Evolutionary conservation across 1,140 invertebrate species (phyloP), one percentile per base, ranked within the genome.

Genomic region (Drosophila serrata): DNA sequence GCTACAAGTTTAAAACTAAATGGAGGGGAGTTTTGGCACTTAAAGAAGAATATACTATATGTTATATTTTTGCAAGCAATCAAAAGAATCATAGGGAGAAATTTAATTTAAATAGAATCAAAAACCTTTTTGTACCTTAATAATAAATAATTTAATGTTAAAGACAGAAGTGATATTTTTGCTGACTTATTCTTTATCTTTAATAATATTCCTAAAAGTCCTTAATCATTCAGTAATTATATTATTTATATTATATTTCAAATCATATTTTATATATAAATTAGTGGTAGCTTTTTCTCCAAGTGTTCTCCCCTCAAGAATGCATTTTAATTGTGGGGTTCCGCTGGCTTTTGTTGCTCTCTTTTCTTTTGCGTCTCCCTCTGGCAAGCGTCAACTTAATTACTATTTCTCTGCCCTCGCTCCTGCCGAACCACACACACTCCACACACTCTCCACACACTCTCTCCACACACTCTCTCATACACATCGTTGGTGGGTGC

Each of bases 301-400:
- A 3, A 40, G 43, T 72, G 53, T 29, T 37, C 5, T 33, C 22
- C n/a, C 17, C 42, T 24, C 42, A 40, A 67, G 53, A 76, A 59
- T 68, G 74, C 74, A 77, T 77, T 76, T 76, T 76, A 76, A 76
- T 76, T 76, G 74, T 76, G 73, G 56, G 53, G 55, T 35, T 75
- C 53, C 70, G 68, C 69, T 17, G 68, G 72, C 60, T 82, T 63
- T 77, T 48, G 67, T 72, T 70, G 48, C 45, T 49, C 42, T 42
- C 42, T 49, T 49, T 58, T 53, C 53, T 45, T 55, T 79, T 67
- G 51, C 57, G 46, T 37, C 57, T 49, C 75, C 60, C 79, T 75
- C 75, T 74, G 67, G 73, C 74, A 81, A 76, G 58, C 63, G 82
- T 86, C 84, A 87, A 87, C 82, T 87, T 87, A 87, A 87, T 87